Conservation (phyloP, 2,888 invertebrate species). For the Ophion costatus region DNA sequence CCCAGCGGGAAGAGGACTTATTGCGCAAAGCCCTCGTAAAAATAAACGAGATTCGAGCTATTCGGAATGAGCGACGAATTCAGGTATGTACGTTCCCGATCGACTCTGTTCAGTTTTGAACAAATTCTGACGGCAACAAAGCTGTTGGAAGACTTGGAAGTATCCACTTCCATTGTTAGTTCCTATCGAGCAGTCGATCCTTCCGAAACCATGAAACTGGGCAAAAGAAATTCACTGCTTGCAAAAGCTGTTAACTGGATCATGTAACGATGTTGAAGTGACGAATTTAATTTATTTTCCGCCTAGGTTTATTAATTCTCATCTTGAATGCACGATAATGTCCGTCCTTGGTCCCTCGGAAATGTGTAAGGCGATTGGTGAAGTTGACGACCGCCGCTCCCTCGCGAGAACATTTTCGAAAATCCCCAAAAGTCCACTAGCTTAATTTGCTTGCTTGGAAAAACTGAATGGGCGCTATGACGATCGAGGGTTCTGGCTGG, state of each 20-base stretch:
- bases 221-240: not conserved
- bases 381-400: no score
- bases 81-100: slow-evolving; percentile 85
- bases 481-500: no score
- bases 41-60: slow-evolving; percentile 95
- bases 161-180: not conserved
- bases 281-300: not conserved
- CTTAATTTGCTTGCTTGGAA: no score
- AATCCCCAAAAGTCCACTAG: no score
- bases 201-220: not conserved
- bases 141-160: not conserved
- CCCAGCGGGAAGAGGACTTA: slow-evolving; percentile 93
- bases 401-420: no score
- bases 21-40: slow-evolving; percentile 92
- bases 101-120: not conserved
- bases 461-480: no score
- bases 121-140: not conserved
- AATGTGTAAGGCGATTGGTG: no score
- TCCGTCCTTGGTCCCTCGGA: no score
- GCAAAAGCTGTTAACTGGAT: not conserved
- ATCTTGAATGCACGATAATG: no score
- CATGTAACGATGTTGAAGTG: not conserved
- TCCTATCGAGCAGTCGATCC: not conserved
- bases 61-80: slow-evolving; percentile 94
- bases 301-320: not conserved